Evolutionary conservation across 2,113 vertebrate genomes (phyloP), one percentile per base, ranked within the genome.

Genomic region (Sinocyclocheilus anophthalmus): DNA sequence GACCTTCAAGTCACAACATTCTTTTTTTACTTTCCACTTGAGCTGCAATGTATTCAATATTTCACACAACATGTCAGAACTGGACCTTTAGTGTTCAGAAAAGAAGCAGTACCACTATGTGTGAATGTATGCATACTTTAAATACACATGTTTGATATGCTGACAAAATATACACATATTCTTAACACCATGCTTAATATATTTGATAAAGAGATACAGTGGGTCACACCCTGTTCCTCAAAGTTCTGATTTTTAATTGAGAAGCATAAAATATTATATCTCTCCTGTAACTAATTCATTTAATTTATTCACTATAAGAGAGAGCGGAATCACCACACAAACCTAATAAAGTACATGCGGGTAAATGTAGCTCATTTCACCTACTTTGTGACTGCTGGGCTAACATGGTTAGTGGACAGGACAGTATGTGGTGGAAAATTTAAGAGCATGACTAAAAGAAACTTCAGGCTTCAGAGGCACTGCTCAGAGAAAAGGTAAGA

Each of bases 371-470:
- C 8, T 77, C 4, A 37, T 69, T 37, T 37, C 14, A 33, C 65
- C 69, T 72, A n/a, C 16, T 73, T 45, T 73, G 37, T 69, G 26
- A 37, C 5, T 69, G 30, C 26, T 69, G 30, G 69, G 10, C 37
- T 7, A 57, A 50, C 18, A 80, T 22, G 39, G 39, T 81, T 63
- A 26, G 55, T 81, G 37, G 37, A 81, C 79, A 80, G 61, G 80
- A 81, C 39, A 65, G 14, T 69, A 13, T 80, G 61, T 50, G 59
- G 61, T 30, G 80, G 80, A 81, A 39, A 67, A 12, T 20, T 77
- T 39, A 48, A 33, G 16, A 87, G 33, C 24, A n/a, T 55, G 70
- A 85, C 77, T 42, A 76, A 81, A 81, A 83, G 83, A 88, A 88
- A 85, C 70, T 81, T 88, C n/a, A 55, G 57, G 42, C 18, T 16